phyloP scores from a whole-genome alignment of 2,113 vertebrate genomes.

The Meriones unguiculatus region DNA sequence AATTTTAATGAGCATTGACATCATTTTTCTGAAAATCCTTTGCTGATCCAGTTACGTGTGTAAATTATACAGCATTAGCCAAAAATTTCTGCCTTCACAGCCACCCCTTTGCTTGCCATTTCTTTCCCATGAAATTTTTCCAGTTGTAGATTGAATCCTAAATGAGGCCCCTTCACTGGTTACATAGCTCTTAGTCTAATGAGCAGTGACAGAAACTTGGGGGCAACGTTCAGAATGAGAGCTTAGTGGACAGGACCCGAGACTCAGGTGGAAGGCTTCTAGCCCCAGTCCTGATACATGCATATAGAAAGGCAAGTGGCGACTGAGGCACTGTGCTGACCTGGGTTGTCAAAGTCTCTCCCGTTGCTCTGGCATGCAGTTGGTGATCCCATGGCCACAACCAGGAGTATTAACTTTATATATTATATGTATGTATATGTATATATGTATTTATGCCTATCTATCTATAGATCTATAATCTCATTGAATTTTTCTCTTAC shows the following conservation, averaged over 20 bases:
- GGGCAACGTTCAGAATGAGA: not conserved
- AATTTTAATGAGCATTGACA: not conserved
- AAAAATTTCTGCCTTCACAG: not conserved
- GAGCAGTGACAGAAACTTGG: not conserved
- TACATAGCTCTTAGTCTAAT: not conserved
- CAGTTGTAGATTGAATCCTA: not conserved
- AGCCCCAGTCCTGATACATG: not conserved
- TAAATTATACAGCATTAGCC: not conserved
- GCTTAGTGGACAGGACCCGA: not conserved
- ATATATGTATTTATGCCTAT: too few species aligned
- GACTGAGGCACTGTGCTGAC: not conserved
- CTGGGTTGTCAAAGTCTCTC: not conserved
- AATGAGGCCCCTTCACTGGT: not conserved
- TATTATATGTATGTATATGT: not conserved
- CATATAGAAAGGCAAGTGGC: not conserved
- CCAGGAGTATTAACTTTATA: not conserved
- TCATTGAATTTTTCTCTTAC: not conserved
- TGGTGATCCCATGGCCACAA: not conserved
- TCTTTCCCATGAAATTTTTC: not conserved
- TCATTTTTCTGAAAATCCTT: not conserved
- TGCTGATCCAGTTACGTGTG: not conserved
- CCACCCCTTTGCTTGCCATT: not conserved
- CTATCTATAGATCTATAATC: not conserved
- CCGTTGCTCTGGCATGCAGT: not conserved
- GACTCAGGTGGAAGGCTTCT: not conserved